Base-by-base conservation (phyloP, 2,888 invertebrate genomes). In the Nebria brevicollis region DNA sequence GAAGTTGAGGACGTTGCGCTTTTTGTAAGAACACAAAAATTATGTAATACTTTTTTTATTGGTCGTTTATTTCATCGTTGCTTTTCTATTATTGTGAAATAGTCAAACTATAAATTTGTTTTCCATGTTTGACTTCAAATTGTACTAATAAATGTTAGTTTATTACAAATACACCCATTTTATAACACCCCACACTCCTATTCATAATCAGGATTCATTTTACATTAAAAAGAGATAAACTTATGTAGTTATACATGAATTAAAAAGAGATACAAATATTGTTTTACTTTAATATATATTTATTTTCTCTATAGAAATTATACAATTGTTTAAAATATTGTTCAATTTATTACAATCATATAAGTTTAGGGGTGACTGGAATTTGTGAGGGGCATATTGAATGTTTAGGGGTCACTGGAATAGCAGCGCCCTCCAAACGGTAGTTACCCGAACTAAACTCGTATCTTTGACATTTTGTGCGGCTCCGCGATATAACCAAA, bases 61-160 rank as follows among this genome's bases (percentile, higher is more conserved):
- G 20, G 64, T 34, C 42, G 15, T 72, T 77, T 73, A 54, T 73
- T 74, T 41, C 64, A 42, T 72, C 54, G 80, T 80, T 80, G 80
- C 80, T 80, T 80, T 78, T 78, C 72, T 77, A 72, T 77, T 78
- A 72, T 78, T 73, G 41, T 79, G 43, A 78, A 20, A 54, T 11
- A 80, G 80, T 80, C 80, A 80, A 80, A 80, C 80, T 72, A 54
- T 54, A 42, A 66, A 77, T 66, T 80, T 80, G 75, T 75, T 80
- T 80, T 43, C 66, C 54, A 80, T n/a, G 80, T 80, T 80, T 80
- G 80, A 80, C 80, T 80, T 54, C 68, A 80, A 75, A 80, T 74
- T 80, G 79, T 79, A 78, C 66, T 78, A 79, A 79, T 75, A 80
- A 75, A 75, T 80, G 80, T 80, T 80, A 80, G 75, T 75, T 80